Base-by-base conservation (phyloP, 2,888 invertebrate species). In the Timema podura region DNA sequence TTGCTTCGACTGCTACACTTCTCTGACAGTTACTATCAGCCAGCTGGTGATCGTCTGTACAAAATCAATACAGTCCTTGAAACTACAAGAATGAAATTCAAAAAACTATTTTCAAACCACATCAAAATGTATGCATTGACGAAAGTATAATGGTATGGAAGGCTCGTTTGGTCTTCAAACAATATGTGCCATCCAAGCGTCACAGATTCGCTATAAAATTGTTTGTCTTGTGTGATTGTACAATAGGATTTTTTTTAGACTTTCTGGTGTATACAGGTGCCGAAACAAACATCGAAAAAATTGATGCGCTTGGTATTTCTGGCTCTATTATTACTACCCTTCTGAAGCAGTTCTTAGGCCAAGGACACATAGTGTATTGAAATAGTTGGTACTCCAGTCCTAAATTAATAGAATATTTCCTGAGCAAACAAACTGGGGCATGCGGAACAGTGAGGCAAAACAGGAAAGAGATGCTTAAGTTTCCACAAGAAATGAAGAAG, bases 51-150 rank as follows among this genome's bases (percentile, higher is more conserved):
- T 59, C 2, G 30, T 8, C 30, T 59, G 16, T 30, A 59, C 59
- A 59, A 59, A 59, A 59, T 59, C 30, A 59, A 6, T 59, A 59
- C 59, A 59, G 13, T 59, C 5, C 59, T 59, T 44, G 59, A 59
- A 59, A 59, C 30, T 11, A 13, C 59, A 59, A 5, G 15, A 15
- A 59, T 59, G 54, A 11, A 54, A 59, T 59, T 59, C 5, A 59
- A 59, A 59, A 59, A 59, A 59, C 16, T 15, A 11, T 59, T 9
- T 59, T 59, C 8, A 59, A 11, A 59, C 59, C 59, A 59, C 59
- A 59, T 8, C 6, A 59, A 59, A 59, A 59, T 59, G 16, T 59
- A 5, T 16, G 59, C 30, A 59, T 30, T 59, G 59, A 54, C 2
- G 54, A 59, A 13, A 59, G 59, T 13, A 59, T 2, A 59, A 59